Conservation (phyloP, 2,113 vertebrate genomes). For the Mustelus asterias region DNA sequence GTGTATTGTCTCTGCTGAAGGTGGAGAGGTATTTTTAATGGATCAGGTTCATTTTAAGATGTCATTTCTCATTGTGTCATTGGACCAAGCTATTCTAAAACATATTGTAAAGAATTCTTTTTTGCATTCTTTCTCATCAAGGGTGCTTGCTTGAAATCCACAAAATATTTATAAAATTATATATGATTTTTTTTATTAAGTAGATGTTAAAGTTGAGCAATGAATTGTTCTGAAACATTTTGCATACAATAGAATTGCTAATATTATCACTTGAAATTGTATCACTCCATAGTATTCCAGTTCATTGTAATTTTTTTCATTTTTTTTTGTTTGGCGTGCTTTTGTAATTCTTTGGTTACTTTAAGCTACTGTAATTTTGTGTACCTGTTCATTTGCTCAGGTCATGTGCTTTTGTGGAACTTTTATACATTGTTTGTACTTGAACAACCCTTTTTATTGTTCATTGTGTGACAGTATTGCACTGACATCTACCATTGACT, state of each 20-base stretch:
- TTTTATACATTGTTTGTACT: constrained; percentile 11
- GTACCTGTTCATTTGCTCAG: background rate
- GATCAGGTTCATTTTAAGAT: background rate
- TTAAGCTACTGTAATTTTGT: constrained; percentile 15
- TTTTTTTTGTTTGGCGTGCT: background rate
- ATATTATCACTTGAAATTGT: constrained; percentile 30
- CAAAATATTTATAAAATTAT: constrained; percentile 32
- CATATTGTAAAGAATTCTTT: background rate
- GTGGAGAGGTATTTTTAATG: background rate
- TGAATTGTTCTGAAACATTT: constrained; percentile 13
- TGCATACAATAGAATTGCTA: background rate
- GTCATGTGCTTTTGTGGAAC: constrained; percentile 21
- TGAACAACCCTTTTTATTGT: constrained; percentile 16
- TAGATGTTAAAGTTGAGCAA: background rate
- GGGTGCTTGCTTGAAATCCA: constrained; percentile 10
- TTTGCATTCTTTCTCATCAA: background rate
- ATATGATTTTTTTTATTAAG: constrained; percentile 7
- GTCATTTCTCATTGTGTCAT: constrained; percentile 3
- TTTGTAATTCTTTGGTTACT: background rate
- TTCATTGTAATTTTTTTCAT: constrained; percentile 11
- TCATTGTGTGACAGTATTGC: constrained; percentile 12
- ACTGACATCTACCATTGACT: constrained; percentile 16
- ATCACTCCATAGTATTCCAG: constrained; percentile 22
- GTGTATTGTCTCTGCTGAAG: background rate
- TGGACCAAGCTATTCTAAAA: constrained; percentile 5